Conservation (phyloP, 2,797 vertebrate genomes). For the Yasuhikotakia modesta region DNA sequence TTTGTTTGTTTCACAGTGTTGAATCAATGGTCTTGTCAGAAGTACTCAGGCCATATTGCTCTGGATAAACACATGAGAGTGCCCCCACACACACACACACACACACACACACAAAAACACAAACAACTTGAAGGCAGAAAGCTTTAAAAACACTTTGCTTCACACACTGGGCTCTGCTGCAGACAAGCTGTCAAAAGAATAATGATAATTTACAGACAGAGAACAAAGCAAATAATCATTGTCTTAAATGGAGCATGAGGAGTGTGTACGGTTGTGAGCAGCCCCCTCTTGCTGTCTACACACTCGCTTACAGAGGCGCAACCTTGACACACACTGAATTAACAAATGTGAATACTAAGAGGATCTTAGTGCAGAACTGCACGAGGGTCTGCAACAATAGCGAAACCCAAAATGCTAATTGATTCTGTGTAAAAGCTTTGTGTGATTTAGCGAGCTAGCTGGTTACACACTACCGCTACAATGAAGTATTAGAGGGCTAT, state of each 20-base stretch:
- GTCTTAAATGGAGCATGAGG: conserved; percentile 69
- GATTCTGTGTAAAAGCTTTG: not conserved
- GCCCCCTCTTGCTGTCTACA: conserved; percentile 51
- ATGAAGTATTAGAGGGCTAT: not conserved
- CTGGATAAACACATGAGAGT: conserved; percentile 36
- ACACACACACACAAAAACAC: conserved; percentile 36
- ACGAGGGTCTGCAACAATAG: not conserved
- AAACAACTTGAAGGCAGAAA: conserved; percentile 32
- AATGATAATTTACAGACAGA: conserved; percentile 67
- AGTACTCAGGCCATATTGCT: conserved; percentile 46
- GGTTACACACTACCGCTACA: not conserved
- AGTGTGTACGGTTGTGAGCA: conserved; percentile 61
- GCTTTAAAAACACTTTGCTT: conserved; percentile 63
- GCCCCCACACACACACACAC: conserved; percentile 32
- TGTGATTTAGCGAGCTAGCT: not conserved
- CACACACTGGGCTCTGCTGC: conserved; percentile 40
- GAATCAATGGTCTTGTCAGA: conserved; percentile 55
- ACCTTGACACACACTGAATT: conserved; percentile 49
- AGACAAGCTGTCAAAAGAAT: conserved; percentile 65
- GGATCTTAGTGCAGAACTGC: not conserved
- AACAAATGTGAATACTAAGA: conserved; percentile 39
- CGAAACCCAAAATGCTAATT: conserved; percentile 2
- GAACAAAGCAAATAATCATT: conserved; percentile 68
- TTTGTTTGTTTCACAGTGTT: conserved; percentile 54
- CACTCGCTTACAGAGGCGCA: conserved; percentile 31